Base-by-base conservation (phyloP, 2,797 vertebrate species). In the Cyprinella venusta region DNA sequence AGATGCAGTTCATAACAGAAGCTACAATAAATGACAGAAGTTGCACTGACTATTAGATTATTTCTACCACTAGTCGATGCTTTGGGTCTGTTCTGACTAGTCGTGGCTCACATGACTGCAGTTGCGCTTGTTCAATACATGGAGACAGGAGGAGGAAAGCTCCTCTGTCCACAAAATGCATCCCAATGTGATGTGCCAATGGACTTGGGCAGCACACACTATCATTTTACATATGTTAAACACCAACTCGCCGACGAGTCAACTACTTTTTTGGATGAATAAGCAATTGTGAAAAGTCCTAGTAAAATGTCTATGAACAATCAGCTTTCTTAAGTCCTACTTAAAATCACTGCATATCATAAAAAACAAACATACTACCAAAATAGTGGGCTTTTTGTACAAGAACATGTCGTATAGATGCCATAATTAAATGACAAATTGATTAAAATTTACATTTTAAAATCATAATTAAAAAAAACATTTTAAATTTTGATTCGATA, bases 31-130 rank as follows among this genome's bases (percentile, higher is more conserved):
- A 40, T 33, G 18, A 5, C 48, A 36, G 26, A 18, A 74, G 24
- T 30, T 71, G 45, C 69, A 33, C 69, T 6, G 3, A 30, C 42
- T 71, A 50, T 21, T 74, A 13, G 30, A 74, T 74, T 36, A 74
- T 54, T 74, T 54, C 71, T 54, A 30, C 71, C 9, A n/a, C 48
- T 74, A 36, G 48, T 36, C 19, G 18, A 52, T 26, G 19, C 30
- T 74, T 74, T 74, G 48, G 26, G 70, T 74, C 70, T 54, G 70
- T 54, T 54, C 36, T 54, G 30, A 74, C 71, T 74, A 52, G 30
- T n/a, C 12, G 4, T 1, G 12, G 19, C 19, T 74, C 71, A 38
- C 71, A 56, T n/a, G 71, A 52, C 18, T 56, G 33, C 33, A 38
- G 64, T 67, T 63, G 61, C 15, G 26, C 61, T 63, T 15, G 26